Evolutionary conservation across 2,888 invertebrate genomes (phyloP).

Genomic region (Carpatolechia fugitivella): DNA sequence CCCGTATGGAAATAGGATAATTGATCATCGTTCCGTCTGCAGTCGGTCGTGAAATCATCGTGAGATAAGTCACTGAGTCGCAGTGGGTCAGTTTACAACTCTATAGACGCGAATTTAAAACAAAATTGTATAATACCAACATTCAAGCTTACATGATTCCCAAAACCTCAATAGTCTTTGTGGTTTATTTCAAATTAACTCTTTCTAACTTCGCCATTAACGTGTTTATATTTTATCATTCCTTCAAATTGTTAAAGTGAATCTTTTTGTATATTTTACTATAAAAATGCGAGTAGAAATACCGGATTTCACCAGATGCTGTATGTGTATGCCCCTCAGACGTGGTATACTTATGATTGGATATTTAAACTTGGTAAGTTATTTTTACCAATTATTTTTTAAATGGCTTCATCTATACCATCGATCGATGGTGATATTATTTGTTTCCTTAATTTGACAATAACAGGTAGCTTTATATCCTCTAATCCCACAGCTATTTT

Average conservation of each 20-base stretch:
- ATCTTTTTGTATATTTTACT: too few relatives aligned
- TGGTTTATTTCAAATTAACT: too few relatives aligned
- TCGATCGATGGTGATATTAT: background rate
- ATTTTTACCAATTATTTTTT: background rate
- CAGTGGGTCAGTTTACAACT: background rate
- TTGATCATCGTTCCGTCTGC: background rate
- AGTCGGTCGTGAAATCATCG: background rate
- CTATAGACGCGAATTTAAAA: background rate
- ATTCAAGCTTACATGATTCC: too few relatives aligned
- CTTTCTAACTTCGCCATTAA: too few relatives aligned
- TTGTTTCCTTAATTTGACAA: background rate
- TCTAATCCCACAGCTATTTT: too few relatives aligned
- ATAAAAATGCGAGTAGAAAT: conserved; percentile 39
- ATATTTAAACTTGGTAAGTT: conserved; percentile 40
- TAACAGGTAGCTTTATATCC: too few relatives aligned
- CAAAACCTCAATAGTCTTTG: too few relatives aligned
- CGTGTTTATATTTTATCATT: too few relatives aligned
- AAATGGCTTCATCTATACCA: background rate
- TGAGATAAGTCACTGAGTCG: background rate
- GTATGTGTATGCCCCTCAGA: conserved; percentile 44
- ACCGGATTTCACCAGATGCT: conserved; percentile 45
- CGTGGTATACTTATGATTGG: conserved; percentile 47
- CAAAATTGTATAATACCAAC: background rate
- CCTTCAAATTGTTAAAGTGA: too few relatives aligned
- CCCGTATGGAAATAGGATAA: too few relatives aligned